A percentile compares a stretch with the other conserved stretches of the same genome.
These are phyloP conservation scores for Brachionichthys hirsutus DNA, from an alignment of 2,113 vertebrate genomes.

Conservation along the genomic window DNA sequence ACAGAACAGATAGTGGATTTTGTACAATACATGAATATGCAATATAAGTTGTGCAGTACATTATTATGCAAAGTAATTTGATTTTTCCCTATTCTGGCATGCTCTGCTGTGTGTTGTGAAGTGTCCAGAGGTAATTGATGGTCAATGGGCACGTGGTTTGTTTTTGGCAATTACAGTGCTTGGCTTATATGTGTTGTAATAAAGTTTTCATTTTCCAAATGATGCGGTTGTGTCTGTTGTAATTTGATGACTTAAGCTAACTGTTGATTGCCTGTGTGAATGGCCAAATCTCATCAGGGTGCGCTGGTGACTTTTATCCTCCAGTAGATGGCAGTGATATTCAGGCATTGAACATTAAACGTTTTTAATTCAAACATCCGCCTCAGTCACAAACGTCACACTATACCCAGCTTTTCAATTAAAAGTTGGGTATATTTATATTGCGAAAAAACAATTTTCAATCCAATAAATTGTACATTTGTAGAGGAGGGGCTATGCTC, in stretches of 20 bases:
- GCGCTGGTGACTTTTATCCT: not conserved
- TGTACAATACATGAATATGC: slow-evolving; percentile 68
- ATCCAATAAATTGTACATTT: too few species aligned
- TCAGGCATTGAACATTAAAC: not conserved
- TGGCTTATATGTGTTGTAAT: slow-evolving; percentile 66
- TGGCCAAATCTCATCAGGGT: not conserved
- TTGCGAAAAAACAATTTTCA: too few species aligned
- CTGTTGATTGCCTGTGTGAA: too few species aligned
- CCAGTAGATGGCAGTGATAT: slow-evolving; percentile 57
- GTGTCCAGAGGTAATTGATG: slow-evolving; percentile 51
- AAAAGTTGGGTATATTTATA: too few species aligned
- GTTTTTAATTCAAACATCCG: too few species aligned
- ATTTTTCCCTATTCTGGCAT: slow-evolving; percentile 59
- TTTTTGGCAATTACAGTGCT: slow-evolving; percentile 45
- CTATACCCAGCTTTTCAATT: too few species aligned
- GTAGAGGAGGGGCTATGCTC: too few species aligned
- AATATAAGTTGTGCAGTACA: slow-evolving; percentile 64
- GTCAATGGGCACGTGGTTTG: slow-evolving; percentile 50
- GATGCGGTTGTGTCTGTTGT: not conserved
- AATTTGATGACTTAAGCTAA: not conserved
- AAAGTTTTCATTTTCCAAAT: slow-evolving; percentile 66
- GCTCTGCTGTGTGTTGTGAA: slow-evolving; percentile 62
- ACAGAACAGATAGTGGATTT: slow-evolving; percentile 31
- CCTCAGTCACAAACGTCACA: too few species aligned
- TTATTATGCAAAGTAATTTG: slow-evolving; percentile 68